These are phyloP conservation scores for Tipula unca DNA, from an alignment of 2,888 invertebrate genomes.

Conservation along the genomic window DNA sequence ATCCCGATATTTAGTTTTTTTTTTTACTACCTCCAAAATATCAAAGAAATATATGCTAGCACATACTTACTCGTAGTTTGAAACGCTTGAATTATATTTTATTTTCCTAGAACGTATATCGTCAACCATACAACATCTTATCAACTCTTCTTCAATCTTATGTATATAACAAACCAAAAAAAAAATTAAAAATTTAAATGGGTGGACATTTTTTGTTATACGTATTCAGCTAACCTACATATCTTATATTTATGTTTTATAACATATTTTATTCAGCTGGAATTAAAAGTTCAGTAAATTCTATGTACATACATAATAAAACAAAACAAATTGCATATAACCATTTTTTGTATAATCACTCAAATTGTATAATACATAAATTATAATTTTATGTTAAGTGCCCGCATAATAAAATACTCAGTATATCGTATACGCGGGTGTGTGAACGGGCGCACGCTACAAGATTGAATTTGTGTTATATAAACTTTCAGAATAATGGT, in stretches of 20 bases:
- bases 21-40: neutral
- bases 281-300: neutral
- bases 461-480: too few species aligned
- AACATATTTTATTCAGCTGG: neutral
- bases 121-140: neutral
- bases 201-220: neutral
- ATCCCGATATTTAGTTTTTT: neutral
- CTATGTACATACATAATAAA: neutral
- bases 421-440: neutral
- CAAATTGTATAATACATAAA: neutral
- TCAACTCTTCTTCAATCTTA: neutral
- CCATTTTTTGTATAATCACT: neutral
- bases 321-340: neutral
- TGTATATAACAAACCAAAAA: too few species aligned
- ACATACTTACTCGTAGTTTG: too few species aligned
- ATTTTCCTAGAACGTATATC: neutral
- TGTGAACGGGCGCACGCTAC: neutral
- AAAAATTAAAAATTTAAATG: neutral
- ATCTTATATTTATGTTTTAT: neutral
- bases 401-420: neutral
- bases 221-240: neutral
- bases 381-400: neutral
- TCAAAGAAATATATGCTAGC: neutral
- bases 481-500: too few species aligned
- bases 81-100: neutral